phyloP scores from a whole-genome alignment of 2,797 vertebrate genomes.

The Lagocephalus sceleratus region DNA sequence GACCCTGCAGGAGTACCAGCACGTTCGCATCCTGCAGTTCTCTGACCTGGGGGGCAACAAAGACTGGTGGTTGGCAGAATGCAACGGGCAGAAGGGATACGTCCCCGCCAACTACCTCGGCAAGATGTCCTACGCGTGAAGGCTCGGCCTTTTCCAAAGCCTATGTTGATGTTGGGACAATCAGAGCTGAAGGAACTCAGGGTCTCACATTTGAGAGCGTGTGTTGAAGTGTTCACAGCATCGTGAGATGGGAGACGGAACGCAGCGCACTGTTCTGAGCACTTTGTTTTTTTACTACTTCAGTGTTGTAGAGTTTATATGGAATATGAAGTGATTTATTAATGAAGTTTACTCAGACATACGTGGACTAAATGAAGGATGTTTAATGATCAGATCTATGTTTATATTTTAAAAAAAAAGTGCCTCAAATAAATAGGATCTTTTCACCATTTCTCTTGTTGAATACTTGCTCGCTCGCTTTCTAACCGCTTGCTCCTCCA shows the following conservation, averaged over 20 bases:
- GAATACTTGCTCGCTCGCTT: too few relatives aligned
- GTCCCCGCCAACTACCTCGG: conserved; percentile 96
- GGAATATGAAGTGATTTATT: conserved; percentile 40
- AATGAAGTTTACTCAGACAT: conserved; percentile 39
- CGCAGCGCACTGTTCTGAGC: conserved; percentile 53
- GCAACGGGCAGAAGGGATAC: conserved; percentile 89
- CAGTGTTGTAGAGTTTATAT: conserved; percentile 72
- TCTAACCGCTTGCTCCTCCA: too few relatives aligned
- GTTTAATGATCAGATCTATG: conserved; percentile 44
- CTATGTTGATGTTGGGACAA: conserved; percentile 29
- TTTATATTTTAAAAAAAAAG: conserved; percentile 38
- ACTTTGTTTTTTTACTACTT: conserved; percentile 76
- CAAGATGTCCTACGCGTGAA: conserved; percentile 94
- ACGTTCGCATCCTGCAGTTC: conserved; percentile 88
- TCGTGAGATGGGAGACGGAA: conserved; percentile 6
- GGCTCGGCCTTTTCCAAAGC: too few relatives aligned
- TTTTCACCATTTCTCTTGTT: background rate
- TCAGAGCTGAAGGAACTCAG: conserved; percentile 34
- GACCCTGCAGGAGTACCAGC: conserved; percentile 90
- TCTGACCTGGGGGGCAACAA: conserved; percentile 93
- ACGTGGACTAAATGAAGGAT: conserved; percentile 35
- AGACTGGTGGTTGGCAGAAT: conserved; percentile 97
- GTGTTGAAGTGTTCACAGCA: conserved; percentile 40
- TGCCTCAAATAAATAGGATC: conserved; percentile 44
- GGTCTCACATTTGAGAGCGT: background rate